These are phyloP conservation scores for Drosophila navojoa DNA, from an alignment of 1,140 invertebrate species.

Conservation along the genomic window DNA sequence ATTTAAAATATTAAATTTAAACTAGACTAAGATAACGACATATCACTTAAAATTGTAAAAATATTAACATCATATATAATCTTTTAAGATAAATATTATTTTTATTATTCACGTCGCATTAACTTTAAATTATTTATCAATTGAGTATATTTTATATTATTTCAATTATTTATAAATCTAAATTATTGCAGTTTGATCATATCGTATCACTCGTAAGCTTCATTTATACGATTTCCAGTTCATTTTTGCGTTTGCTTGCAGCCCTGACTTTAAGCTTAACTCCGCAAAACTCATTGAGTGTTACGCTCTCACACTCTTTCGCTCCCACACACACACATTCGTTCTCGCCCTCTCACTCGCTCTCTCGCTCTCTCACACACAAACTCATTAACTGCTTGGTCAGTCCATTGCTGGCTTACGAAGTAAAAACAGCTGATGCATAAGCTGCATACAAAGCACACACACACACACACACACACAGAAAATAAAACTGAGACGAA, in stretches of 20 bases:
- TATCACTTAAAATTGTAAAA: background rate
- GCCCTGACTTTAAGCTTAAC: conserved; percentile 24
- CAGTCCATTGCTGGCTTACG: conserved; percentile 1
- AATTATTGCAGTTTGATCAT: too few species aligned
- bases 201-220: background rate
- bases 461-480: conserved; percentile 27
- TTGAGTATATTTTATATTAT: too few species aligned
- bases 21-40: background rate
- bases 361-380: conserved; percentile 15
- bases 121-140: too few species aligned
- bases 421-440: conserved; percentile 44
- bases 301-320: background rate
- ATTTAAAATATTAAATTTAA: background rate
- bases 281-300: background rate
- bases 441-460: conserved; percentile 17
- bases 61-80: background rate
- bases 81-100: background rate
- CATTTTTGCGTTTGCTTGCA: background rate
- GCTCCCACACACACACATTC: background rate
- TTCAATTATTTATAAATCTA: too few species aligned
- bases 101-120: too few species aligned
- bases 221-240: background rate
- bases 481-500: background rate
- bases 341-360: background rate
- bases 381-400: too few species aligned